These are phyloP conservation scores for Lottia scabra DNA, from an alignment of 2,888 invertebrate genomes.

Conservation along the genomic window DNA sequence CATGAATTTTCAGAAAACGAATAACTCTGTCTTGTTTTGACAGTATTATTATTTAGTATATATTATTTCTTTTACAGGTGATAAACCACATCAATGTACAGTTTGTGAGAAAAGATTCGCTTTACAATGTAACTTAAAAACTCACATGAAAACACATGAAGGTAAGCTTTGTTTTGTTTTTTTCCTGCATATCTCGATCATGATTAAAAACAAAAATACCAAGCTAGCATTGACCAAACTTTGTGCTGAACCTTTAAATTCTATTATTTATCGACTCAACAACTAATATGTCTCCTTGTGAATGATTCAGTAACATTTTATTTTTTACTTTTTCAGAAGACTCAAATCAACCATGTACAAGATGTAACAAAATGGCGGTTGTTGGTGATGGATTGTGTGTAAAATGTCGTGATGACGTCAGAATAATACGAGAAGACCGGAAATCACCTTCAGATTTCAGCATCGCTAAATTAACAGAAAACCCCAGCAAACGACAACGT, in stretches of 20 bases:
- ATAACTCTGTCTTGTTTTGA: too few relatives aligned
- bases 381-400: not conserved
- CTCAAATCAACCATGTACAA: not conserved
- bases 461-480: not conserved
- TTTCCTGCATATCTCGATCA: too few relatives aligned
- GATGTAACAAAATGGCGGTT: not conserved
- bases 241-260: too few relatives aligned
- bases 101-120: slow-evolving; percentile 80
- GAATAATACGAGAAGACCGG: not conserved
- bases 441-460: not conserved
- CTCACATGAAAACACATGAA: slow-evolving; percentile 82
- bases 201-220: too few relatives aligned
- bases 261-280: too few relatives aligned
- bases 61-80: slow-evolving; percentile 72
- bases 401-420: not conserved
- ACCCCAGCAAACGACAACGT: not conserved
- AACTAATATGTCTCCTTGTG: too few relatives aligned
- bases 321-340: not conserved
- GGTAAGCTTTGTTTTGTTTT: slow-evolving; percentile 68
- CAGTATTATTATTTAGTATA: too few relatives aligned
- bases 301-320: not conserved
- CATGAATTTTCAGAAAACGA: too few relatives aligned
- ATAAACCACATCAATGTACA: slow-evolving; percentile 80
- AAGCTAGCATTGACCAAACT: too few relatives aligned
- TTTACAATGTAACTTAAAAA: slow-evolving; percentile 79